Evolutionary conservation across 1,140 invertebrate species (phyloP), one percentile per base, ranked within the genome.

Genomic region (Tetragonula clypearis): DNA sequence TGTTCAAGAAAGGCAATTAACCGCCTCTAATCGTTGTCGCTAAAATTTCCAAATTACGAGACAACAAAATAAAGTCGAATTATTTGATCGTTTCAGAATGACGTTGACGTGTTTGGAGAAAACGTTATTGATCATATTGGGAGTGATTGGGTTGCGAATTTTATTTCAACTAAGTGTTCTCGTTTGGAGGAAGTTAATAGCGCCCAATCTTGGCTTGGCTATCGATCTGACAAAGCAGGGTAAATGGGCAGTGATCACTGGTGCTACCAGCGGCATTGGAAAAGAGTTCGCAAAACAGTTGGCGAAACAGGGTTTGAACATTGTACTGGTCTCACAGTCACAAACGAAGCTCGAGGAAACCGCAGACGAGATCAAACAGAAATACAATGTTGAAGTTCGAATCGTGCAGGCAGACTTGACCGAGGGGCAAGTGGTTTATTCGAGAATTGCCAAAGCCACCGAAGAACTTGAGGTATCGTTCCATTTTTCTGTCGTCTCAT

Each of bases 231-330:
- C 88, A 1, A 87, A 87, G 0, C 94, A 95, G 68, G 94, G 94
- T 30, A 93, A 83, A 89, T 95, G 94, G 94, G 94, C 95, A 96
- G 97, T 99, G 82, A 95, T 99, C 0, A 99, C 98, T 56, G 98
- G 98, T 55, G 96, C 97, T 1, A 99, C 98, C 11, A 98, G 99
- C 96, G 98, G 98, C 15, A 97, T 99, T 90, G 98, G 98, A n/a
- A 98, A 98, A 94, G 98, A 97, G 4, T 99, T 97, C 93, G 97
- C 98, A 5, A 96, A 97, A 93, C 96, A 97, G 90, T 93, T 99
- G 79, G 98, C 98, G 0, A 95, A 96, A 65, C 96, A 96, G 87
- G 98, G 98, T 66, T 95, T 99, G 85, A 97, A 99, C 92, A 95
- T 99, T 58, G 96, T 99, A 56, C 95, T 99, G 75, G 97, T 99